Percentiles rank a stretch among this genome's conserved stretches.
These are phyloP conservation scores for Dorcus hopei DNA, from an alignment of 2,888 invertebrate species.

Conservation along the genomic window DNA sequence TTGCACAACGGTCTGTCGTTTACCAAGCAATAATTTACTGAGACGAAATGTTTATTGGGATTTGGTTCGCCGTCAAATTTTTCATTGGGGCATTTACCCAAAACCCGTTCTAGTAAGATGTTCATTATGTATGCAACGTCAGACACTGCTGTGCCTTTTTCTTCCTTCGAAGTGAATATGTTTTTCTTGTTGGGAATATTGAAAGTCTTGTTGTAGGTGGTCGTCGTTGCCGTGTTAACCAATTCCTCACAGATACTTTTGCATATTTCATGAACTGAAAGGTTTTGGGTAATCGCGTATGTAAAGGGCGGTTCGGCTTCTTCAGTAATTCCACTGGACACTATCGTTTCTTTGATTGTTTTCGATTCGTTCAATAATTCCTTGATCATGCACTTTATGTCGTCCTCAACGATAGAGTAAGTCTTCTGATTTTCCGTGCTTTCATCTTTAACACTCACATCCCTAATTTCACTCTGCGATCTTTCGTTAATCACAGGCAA, in stretches of 20 bases:
- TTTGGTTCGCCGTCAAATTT: background rate
- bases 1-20: slow-evolving; percentile 3
- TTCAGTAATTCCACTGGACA: slow-evolving; percentile 8
- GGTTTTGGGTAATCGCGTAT: background rate
- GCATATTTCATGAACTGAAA: background rate
- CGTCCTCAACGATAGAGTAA: slow-evolving; percentile 12
- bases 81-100: background rate
- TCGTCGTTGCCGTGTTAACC: slow-evolving; percentile 2
- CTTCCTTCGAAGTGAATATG: slow-evolving; percentile 2
- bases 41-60: background rate
- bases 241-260: background rate
- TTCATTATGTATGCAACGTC: slow-evolving; percentile 2
- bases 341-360: slow-evolving; percentile 12
- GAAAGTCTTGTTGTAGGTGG: background rate
- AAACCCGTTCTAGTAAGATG: slow-evolving; percentile 4
- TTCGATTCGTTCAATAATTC: slow-evolving; percentile 14
- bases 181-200: slow-evolving; percentile 3
- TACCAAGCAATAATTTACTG: slow-evolving; percentile 14
- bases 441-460: background rate
- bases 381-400: slow-evolving; percentile 17
- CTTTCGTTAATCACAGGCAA: too few species aligned
- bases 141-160: background rate
- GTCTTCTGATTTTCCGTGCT: background rate
- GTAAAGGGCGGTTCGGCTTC: slow-evolving; percentile 2
- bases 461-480: too few species aligned